Evolutionary conservation across 2,113 vertebrate genomes (phyloP).

Genomic region (Xenotilapia caudafasciata): DNA sequence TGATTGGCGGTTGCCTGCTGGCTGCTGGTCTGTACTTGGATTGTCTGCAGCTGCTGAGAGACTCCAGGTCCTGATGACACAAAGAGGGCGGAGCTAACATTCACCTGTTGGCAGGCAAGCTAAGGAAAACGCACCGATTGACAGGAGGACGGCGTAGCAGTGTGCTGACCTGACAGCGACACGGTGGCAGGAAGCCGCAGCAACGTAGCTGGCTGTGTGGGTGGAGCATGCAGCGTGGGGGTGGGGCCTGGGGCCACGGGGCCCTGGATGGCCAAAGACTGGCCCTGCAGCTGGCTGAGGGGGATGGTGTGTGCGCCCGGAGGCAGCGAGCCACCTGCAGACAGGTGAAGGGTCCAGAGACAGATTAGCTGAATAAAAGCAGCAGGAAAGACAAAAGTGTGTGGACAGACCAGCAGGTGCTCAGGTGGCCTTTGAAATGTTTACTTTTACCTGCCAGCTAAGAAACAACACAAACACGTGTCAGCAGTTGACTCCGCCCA

Average conservation of each 20-base stretch:
- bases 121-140: not conserved
- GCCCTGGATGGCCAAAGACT: slow-evolving; percentile 41
- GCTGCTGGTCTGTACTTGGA: slow-evolving; percentile 83
- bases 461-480: not conserved
- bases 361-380: not conserved
- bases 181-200: slow-evolving; percentile 67
- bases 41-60: slow-evolving; percentile 84
- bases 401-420: not conserved
- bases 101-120: not conserved
- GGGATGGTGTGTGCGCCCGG: slow-evolving; percentile 69
- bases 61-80: slow-evolving; percentile 75
- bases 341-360: slow-evolving; percentile 8
- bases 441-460: not conserved
- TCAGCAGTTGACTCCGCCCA: not conserved
- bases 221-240: slow-evolving; percentile 46
- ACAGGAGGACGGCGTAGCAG: not conserved
- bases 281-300: slow-evolving; percentile 72
- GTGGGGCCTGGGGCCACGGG: slow-evolving; percentile 50
- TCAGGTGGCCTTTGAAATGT: not conserved
- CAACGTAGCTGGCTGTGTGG: slow-evolving; percentile 63
- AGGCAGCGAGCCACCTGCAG: slow-evolving; percentile 68
- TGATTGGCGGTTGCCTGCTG: slow-evolving; percentile 80
- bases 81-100: not conserved
- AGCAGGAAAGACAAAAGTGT: not conserved
- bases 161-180: slow-evolving; percentile 69